Evolutionary conservation across 2,797 vertebrate genomes (phyloP).

Genomic region (Phrynocephalus guinanensis): DNA sequence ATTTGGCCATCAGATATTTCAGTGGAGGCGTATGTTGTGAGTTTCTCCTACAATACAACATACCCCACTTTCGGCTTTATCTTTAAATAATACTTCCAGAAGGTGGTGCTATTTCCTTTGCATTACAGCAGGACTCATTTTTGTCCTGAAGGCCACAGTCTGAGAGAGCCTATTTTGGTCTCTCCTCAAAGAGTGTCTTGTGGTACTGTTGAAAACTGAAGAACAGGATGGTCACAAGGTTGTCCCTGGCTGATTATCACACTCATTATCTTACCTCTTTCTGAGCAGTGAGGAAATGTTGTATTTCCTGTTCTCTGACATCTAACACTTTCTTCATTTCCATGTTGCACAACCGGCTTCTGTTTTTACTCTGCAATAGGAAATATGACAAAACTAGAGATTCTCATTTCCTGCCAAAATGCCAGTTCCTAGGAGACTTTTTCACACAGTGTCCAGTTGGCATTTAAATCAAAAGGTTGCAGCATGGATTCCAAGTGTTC

Average conservation of each 20-base stretch:
- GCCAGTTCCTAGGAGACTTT: background rate
- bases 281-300: conserved; percentile 65
- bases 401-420: no score
- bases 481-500: background rate
- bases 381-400: background rate
- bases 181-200: background rate
- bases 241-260: background rate
- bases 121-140: background rate
- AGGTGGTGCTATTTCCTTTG: conserved; percentile 21
- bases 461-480: background rate
- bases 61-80: background rate
- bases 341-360: conserved; percentile 53
- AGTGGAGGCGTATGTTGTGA: background rate
- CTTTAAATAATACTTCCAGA: background rate
- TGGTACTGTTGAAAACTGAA: background rate
- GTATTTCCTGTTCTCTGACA: conserved; percentile 73
- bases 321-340: conserved; percentile 73
- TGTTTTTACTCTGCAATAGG: conserved; percentile 67
- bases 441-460: background rate
- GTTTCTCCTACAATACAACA: background rate
- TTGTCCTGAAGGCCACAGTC: background rate
- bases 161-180: background rate
- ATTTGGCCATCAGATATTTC: no score
- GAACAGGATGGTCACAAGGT: background rate
- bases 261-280: conserved; percentile 72